Conservation (phyloP, 2,113 vertebrate genomes). For the Otus sunia region DNA sequence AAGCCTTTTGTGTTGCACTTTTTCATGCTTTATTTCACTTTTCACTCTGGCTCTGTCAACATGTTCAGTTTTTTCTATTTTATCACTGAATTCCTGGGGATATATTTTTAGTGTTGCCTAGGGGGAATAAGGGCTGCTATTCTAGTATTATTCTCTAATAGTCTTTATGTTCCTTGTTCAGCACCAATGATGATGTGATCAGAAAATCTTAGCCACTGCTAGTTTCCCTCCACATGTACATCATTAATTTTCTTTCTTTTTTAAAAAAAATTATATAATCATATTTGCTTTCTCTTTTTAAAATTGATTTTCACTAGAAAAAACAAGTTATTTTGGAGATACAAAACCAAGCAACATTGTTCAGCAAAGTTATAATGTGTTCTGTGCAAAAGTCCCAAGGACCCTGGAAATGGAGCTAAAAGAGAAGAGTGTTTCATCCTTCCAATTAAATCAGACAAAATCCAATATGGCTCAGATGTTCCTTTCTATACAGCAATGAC, state of each 20-base stretch:
- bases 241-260: background rate
- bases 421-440: background rate
- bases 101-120: background rate
- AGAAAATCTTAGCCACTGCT: background rate
- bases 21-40: background rate
- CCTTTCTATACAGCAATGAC: background rate
- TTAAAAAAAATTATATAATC: background rate
- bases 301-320: background rate
- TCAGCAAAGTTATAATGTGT: background rate
- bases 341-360: background rate
- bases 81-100: conserved; percentile 3
- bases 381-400: background rate
- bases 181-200: background rate
- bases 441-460: background rate
- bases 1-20: background rate
- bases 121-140: background rate
- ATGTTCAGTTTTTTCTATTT: conserved; percentile 23
- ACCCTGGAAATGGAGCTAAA: background rate
- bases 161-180: background rate
- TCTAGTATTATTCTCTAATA: background rate
- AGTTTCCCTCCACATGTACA: background rate
- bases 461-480: background rate
- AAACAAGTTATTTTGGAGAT: background rate
- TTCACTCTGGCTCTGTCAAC: background rate
- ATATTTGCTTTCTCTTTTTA: background rate